Evolutionary conservation across 1,140 invertebrate genomes (phyloP), one percentile per base, ranked within the genome.

Genomic region (Catajapyx aquilonaris): DNA sequence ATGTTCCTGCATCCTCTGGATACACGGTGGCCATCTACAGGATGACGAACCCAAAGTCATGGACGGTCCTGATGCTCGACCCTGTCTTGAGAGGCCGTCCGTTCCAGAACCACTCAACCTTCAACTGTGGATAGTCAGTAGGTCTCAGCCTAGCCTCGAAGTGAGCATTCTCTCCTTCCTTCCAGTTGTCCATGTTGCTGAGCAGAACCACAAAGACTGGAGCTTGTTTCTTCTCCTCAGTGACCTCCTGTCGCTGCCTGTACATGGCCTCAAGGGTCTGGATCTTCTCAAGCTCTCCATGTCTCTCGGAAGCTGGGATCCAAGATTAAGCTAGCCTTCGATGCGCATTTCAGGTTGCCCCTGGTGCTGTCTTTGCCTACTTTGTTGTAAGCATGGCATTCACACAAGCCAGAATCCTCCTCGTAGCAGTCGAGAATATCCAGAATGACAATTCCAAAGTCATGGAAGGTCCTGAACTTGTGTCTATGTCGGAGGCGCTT

Each of bases 341-440:
- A 87, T 38, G 71, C 68, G 54, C 88, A 94, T 52, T 76, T 80
- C 20, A 96, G 59, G 11, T 67, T 74, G 7, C 85, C 81, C 46
- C 73, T 80, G 0, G 88, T 94, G 1, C 69, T 66, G 54, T 90
- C 87, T 50, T 76, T 67, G n/a, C 88, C 88, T 40, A 85, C 69
- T 54, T 86, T 81, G 50, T 95, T 95, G 10, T 75, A 76, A 15
- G 91, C 88, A 44, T 85, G 67, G 52, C 85, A 88, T 61, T 90
- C 84, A 50, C 88, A 91, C 15, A 76, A 70, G 20, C 91, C 90
- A 33, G 84, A 88, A 56, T 97, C 94, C 61, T 96, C 88, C 57
- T 86, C 85, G 52, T 94, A 95, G 46, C 86, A 93, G 53, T 94
- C 95, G 1, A 95, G 59, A 41, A 97, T 91, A 49, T 95, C 90